Evolutionary conservation across 1,140 invertebrate genomes (phyloP).

Genomic region (Trichonephila inaurata): DNA sequence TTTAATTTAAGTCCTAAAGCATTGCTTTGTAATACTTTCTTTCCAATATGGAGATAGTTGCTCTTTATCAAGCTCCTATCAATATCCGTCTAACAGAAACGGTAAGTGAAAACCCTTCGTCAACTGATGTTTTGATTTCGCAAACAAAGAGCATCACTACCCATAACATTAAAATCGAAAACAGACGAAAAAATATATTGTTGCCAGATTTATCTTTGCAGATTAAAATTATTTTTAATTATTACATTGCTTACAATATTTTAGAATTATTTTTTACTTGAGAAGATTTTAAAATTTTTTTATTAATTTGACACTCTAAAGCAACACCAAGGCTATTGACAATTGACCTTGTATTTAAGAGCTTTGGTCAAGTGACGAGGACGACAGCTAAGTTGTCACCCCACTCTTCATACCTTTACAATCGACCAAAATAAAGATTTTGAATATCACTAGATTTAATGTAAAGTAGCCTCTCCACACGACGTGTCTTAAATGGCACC

Average conservation of each 20-base stretch:
- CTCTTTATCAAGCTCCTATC: neutral
- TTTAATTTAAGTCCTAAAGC: neutral
- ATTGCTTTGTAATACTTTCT: neutral
- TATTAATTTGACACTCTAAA: no score
- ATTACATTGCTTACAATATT: neutral
- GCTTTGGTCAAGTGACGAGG: no score
- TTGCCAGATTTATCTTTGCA: neutral
- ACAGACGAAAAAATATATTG: neutral
- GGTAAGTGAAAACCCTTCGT: neutral
- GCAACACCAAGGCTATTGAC: no score
- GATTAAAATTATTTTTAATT: neutral
- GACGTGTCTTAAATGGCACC: no score
- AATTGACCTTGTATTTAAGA: no score
- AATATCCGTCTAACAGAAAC: neutral
- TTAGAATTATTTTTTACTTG: no score
- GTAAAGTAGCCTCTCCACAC: no score
- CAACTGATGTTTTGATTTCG: slow-evolving; percentile 56
- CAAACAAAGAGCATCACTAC: slow-evolving; percentile 36
- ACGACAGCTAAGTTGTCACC: no score
- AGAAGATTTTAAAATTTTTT: no score
- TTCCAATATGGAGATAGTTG: neutral
- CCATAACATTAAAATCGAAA: slow-evolving; percentile 20
- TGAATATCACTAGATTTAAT: no score
- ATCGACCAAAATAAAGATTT: no score
- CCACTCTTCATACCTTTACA: no score